Evolutionary conservation across 2,797 vertebrate genomes (phyloP).

Genomic region (Pseudocheirus occidentalis): DNA sequence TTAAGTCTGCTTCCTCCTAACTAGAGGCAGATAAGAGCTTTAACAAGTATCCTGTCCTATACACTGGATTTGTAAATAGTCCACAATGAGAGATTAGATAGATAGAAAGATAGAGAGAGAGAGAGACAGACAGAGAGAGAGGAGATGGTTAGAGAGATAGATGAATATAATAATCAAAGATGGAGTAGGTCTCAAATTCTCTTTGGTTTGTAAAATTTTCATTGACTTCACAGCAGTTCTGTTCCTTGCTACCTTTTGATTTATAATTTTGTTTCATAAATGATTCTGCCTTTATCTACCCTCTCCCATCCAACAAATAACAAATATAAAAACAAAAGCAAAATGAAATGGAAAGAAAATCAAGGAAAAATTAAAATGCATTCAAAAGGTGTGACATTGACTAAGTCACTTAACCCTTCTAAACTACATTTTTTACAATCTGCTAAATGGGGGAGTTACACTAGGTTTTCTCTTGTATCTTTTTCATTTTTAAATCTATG

Average conservation of each 20-base stretch:
- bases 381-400: not conserved
- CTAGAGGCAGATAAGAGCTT: not conserved
- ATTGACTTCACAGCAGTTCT: not conserved
- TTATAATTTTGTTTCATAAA: too few species aligned
- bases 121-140: too few species aligned
- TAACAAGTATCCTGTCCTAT: slow-evolving; percentile 22
- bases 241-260: not conserved
- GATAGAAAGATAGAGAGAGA: too few species aligned
- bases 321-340: not conserved
- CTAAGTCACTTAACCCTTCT: not conserved
- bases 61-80: slow-evolving; percentile 25
- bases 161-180: too few species aligned
- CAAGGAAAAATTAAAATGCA: slow-evolving; percentile 19
- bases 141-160: too few species aligned
- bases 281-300: not conserved
- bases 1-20: slow-evolving; percentile 18
- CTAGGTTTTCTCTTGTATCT: not conserved
- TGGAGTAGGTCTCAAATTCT: too few species aligned
- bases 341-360: slow-evolving; percentile 16
- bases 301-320: not conserved
- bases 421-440: not conserved
- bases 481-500: slow-evolving; percentile 33
- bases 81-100: too few species aligned
- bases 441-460: too few species aligned
- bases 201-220: not conserved